These are phyloP conservation scores for Fistularia commersonii DNA, from an alignment of 2,797 vertebrate genomes.

Conservation along the genomic window DNA sequence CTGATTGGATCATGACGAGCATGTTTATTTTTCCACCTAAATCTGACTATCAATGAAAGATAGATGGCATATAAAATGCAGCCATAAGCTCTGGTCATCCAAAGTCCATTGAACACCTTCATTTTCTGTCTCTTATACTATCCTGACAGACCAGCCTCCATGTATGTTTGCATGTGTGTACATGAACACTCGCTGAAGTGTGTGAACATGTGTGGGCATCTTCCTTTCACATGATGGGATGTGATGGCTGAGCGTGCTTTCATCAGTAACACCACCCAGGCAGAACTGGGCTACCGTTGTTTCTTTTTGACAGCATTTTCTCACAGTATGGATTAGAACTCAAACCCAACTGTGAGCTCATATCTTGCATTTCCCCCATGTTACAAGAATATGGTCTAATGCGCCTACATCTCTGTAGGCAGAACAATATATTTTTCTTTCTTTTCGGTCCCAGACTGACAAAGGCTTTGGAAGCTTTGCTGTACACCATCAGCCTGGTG, in stretches of 20 bases:
- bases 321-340: constrained; percentile 32
- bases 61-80: too few species aligned
- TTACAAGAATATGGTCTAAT: constrained; percentile 34
- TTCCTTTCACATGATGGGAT: constrained; percentile 27
- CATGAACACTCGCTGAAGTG: constrained; percentile 30
- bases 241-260: constrained; percentile 28
- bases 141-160: constrained; percentile 13
- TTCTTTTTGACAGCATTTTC: constrained; percentile 37
- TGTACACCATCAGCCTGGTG: constrained; percentile 55
- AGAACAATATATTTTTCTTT: constrained; percentile 32
- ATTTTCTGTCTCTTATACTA: constrained; percentile 1
- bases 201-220: constrained; percentile 34
- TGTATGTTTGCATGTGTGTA: constrained; percentile 39
- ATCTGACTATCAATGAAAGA: too few species aligned
- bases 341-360: constrained; percentile 47
- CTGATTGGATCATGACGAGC: too few species aligned
- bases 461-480: constrained; percentile 38
- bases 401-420: constrained; percentile 45
- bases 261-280: constrained; percentile 55
- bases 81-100: too few species aligned
- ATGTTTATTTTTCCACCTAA: too few species aligned
- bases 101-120: neutral
- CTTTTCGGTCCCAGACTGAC: constrained; percentile 43
- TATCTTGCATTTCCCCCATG: constrained; percentile 31
- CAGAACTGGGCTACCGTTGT: constrained; percentile 22